phyloP scores from a whole-genome alignment of 2,888 invertebrate species.

The Himalopsyche anomala region DNA sequence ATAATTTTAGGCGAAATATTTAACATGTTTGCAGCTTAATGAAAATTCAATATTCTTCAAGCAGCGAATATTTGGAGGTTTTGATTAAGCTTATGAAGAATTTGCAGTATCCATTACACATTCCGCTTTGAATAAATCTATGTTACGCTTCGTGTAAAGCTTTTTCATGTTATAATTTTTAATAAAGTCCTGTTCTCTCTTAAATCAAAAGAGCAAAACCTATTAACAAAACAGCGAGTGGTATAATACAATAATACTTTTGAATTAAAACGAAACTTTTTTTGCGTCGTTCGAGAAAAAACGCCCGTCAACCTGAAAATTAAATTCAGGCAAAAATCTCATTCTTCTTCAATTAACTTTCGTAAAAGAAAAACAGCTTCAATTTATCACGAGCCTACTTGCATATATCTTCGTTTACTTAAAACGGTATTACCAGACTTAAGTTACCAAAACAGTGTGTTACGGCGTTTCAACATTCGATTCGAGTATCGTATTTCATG shows the following conservation, averaged over 20 bases:
- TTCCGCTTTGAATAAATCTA: slow-evolving; percentile 23
- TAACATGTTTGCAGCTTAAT: no score
- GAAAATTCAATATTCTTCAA: no score
- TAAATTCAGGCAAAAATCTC: slow-evolving; percentile 63
- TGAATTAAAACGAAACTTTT: slow-evolving; percentile 49
- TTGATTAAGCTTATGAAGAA: slow-evolving; percentile 25
- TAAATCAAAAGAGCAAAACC: slow-evolving; percentile 46
- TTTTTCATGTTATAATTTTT: slow-evolving; percentile 45
- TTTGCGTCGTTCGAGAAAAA: slow-evolving; percentile 44
- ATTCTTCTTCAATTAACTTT: slow-evolving; percentile 65
- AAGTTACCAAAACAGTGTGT: slow-evolving; percentile 62
- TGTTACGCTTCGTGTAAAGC: slow-evolving; percentile 31
- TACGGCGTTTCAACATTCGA: slow-evolving; percentile 61
- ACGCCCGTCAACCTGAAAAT: slow-evolving; percentile 60
- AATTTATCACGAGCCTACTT: slow-evolving; percentile 65
- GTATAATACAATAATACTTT: slow-evolving; percentile 40
- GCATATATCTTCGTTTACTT: slow-evolving; percentile 66
- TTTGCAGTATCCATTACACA: slow-evolving; percentile 36
- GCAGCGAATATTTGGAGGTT: not conserved
- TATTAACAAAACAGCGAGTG: slow-evolving; percentile 49
- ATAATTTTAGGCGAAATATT: no score
- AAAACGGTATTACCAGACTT: slow-evolving; percentile 62
- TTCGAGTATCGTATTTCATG: slow-evolving; percentile 63
- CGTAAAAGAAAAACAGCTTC: slow-evolving; percentile 64
- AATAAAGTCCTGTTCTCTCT: slow-evolving; percentile 28